Evolutionary conservation across 2,797 vertebrate genomes (phyloP), one percentile per base, ranked within the genome.

Genomic region (Allenopithecus nigroviridis): DNA sequence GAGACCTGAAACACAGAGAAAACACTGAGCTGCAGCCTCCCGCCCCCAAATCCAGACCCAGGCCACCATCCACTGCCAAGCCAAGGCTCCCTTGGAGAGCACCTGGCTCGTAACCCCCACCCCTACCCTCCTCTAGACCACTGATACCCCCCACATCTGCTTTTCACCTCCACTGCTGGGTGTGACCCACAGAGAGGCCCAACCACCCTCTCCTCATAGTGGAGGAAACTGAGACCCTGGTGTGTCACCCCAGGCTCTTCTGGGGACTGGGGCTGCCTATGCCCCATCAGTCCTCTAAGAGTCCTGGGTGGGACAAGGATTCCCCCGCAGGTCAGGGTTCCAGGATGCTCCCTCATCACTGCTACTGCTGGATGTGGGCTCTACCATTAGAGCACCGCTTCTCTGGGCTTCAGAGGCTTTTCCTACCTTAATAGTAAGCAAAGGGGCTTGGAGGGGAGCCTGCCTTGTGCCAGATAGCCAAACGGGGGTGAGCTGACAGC

Each of bases 1-100:
- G 99, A 99, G 41, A 99, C 99, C 99, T 99, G 98, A 57, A 96
- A 98, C 72, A 96, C 91, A 98, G 61, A 97, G 80, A 95, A 59
- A 61, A 70, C 1, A 12, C 0, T 21, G 57, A 95, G 80, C 8
- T 3, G 53, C 17, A 48, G 79, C 79, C 26, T 86, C 59, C 83
- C 2, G 13, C n/a, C 57, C 41, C 72, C 33, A 22, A 28, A 22
- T 8, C 8, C 24, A 22, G 36, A 41, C 75, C 79, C 30, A 2
- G 26, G n/a, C 4, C n/a, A n/a, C 16, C 13, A 41, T 24, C n/a
- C n/a, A 7, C n/a, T 11, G 17, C 46, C 75, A 24, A 13, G 28
- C 30, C 19, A 30, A 22, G 12, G 19, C 21, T 26, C 41, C 59
- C 39, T 55, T 53, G 24, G 53, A 55, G 53, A 59, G 53, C 17